A percentile compares a stretch with the other conserved stretches of the same genome.
Evolutionary conservation across 2,113 vertebrate species (phyloP).

Genomic region (Chaetodon trifascialis): DNA sequence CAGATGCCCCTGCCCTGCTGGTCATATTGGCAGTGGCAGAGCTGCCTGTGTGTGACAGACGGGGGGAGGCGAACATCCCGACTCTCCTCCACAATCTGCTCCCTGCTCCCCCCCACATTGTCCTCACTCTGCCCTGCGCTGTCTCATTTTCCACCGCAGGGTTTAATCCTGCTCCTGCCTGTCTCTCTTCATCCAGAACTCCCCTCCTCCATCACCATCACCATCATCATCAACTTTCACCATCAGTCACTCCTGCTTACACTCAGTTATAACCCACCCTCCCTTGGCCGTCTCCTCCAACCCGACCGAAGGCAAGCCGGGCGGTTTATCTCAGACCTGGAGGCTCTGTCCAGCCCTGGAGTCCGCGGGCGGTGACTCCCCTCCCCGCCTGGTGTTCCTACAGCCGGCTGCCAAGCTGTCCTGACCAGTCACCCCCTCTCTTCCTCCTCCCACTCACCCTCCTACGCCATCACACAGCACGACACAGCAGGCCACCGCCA

Average conservation of each 20-base stretch:
- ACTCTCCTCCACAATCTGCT: slow-evolving; percentile 67
- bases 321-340: slow-evolving; percentile 54
- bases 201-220: background rate
- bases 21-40: slow-evolving; percentile 80
- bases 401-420: slow-evolving; percentile 73
- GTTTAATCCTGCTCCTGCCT: slow-evolving; percentile 34
- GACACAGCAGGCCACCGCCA: slow-evolving; percentile 51
- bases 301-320: slow-evolving; percentile 34
- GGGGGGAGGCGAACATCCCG: slow-evolving; percentile 72
- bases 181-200: background rate
- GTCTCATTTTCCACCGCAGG: slow-evolving; percentile 15
- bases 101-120: slow-evolving; percentile 34
- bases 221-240: background rate
- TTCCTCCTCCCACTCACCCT: slow-evolving; percentile 45
- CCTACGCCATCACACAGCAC: slow-evolving; percentile 45
- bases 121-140: slow-evolving; percentile 44
- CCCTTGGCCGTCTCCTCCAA: background rate
- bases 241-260: slow-evolving; percentile 34
- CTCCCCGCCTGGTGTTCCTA: slow-evolving; percentile 61
- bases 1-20: slow-evolving; percentile 82
- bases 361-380: slow-evolving; percentile 67
- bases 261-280: slow-evolving; percentile 33
- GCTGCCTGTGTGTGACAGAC: slow-evolving; percentile 78
- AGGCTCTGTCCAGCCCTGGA: slow-evolving; percentile 70
- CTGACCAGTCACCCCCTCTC: slow-evolving; percentile 51